phyloP scores from a whole-genome alignment of 1,140 invertebrate genomes.

The Acyrthosiphon pisum region DNA sequence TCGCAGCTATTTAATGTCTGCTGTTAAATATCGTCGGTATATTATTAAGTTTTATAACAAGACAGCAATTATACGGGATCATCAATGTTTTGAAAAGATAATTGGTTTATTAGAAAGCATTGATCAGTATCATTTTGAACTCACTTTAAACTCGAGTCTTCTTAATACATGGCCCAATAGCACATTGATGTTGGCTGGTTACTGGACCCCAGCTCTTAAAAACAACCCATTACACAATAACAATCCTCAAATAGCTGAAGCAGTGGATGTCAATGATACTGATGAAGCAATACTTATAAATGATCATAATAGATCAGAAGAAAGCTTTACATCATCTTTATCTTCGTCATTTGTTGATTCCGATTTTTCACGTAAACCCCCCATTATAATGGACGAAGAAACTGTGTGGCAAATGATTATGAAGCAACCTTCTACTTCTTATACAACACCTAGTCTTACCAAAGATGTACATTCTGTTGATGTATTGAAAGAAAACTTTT shows the following conservation, averaged over 20 bases:
- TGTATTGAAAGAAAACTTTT: neutral
- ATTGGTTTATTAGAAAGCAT: slow-evolving; percentile 78
- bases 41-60: slow-evolving; percentile 81
- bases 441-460: neutral
- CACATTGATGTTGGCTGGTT: slow-evolving; percentile 82
- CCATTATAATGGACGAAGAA: neutral
- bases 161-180: slow-evolving; percentile 88
- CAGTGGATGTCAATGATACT: neutral
- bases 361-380: slow-evolving; percentile 11
- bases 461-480: neutral
- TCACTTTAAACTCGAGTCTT: slow-evolving; percentile 86
- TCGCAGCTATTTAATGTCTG: slow-evolving; percentile 82
- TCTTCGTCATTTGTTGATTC: slow-evolving; percentile 47
- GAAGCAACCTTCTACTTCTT: slow-evolving; percentile 40
- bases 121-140: slow-evolving; percentile 77
- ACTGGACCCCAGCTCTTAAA: slow-evolving; percentile 81
- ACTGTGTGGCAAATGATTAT: slow-evolving; percentile 12
- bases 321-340: slow-evolving; percentile 27
- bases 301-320: slow-evolving; percentile 48
- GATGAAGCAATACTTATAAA: slow-evolving; percentile 21
- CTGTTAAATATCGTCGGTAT: slow-evolving; percentile 74
- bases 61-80: slow-evolving; percentile 79
- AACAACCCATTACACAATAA: slow-evolving; percentile 66
- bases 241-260: slow-evolving; percentile 37
- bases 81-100: slow-evolving; percentile 79